Base-by-base conservation (phyloP, 2,888 invertebrate genomes). In the Tachina fera region DNA sequence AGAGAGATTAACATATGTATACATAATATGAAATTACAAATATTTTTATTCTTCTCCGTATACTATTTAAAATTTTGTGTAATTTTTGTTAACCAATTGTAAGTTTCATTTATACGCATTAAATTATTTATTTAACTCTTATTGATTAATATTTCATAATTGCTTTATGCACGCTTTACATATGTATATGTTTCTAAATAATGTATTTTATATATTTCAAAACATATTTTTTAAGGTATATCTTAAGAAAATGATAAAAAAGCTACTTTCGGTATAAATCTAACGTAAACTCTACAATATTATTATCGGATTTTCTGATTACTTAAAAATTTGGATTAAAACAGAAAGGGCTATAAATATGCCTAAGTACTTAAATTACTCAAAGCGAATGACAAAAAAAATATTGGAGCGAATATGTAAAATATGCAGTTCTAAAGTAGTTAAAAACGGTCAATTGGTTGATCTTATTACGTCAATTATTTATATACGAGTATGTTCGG, bases 81-180 rank as follows among this genome's bases (percentile, higher is more conserved):
- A 77, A 19, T 60, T 51, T 51, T 39, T 79, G 71, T 79, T 65
- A 53, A 79, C 51, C 22, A 70, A 70, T 53, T 71, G 16, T 53
- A 45, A 71, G 47, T 65, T 80, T 63, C 16, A 80, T 65, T 49
- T 16, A 31, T 68, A 13, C 70, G 47, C 43, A 58, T 77, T 41
- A 68, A 41, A 67, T 77, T 77, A 77, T 77, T 77, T 60, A 68
- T 68, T 77, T 22, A 67, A 65, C 65, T 45, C 0, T 43, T 22
- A 53, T 10, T 14, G 13, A 49, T 41, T 14, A 13, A 49, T 41
- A 51, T 19, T 19, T 61, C 49, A 39, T 16, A 47, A 19, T 70
- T 43, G 14, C 19, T 5, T 43, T 63, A 8, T 51, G 16, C 5
- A 45, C 10, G 56, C 22, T 3, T 22, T 1, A 22, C 22, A 22